phyloP scores from a whole-genome alignment of 1,140 invertebrate species.

The Brachionus rotundiformis region DNA sequence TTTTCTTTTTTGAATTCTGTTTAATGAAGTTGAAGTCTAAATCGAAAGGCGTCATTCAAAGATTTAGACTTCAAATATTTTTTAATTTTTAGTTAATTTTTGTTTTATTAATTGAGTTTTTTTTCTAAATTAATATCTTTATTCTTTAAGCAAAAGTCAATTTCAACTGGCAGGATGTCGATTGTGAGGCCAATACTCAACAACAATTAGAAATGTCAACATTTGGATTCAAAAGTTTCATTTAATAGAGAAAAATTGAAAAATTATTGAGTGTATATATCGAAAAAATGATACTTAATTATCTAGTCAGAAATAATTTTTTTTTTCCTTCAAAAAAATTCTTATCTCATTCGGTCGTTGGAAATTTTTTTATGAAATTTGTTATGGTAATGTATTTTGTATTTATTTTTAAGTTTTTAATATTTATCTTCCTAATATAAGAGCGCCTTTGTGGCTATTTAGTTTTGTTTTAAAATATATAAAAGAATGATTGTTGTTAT shows the following conservation, averaged over 20 bases:
- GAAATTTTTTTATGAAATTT: neutral
- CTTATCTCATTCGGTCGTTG: neutral
- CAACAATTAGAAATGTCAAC: constrained; percentile 15
- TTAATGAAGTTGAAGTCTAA: neutral
- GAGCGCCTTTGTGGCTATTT: neutral
- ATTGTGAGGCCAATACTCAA: constrained; percentile 49
- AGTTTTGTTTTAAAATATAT: neutral
- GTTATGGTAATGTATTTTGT: constrained; percentile 3
- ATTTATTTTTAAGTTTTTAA: neutral
- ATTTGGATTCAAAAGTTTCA: neutral
- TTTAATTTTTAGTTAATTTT: neutral
- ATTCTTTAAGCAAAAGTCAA: constrained; percentile 46
- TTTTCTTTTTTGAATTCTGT: neutral
- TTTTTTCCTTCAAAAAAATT: neutral
- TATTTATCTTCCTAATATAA: neutral
- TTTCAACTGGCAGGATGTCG: constrained; percentile 43
- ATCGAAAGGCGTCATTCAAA: neutral
- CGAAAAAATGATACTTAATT: neutral
- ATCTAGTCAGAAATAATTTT: neutral
- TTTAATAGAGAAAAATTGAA: neutral
- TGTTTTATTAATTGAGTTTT: neutral
- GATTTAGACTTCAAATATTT: neutral
- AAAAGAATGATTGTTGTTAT: neutral
- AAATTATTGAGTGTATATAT: neutral
- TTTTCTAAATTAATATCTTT: neutral